A percentile compares a stretch with the other conserved stretches of the same genome.
Conservation (phyloP, 2,888 invertebrate species). For the Mylabris sibirica region DNA sequence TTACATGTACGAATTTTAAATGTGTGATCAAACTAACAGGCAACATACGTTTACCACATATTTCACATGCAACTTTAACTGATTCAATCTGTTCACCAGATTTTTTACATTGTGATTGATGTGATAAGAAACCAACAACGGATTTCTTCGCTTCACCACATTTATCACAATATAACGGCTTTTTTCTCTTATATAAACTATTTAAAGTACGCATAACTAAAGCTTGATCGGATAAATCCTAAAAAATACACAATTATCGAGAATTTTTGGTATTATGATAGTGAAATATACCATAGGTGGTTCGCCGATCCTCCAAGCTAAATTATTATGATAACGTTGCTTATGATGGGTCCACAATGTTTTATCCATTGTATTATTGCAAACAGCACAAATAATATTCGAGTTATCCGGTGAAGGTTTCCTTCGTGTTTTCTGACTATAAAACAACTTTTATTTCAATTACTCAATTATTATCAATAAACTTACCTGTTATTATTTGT, state of each 20-base stretch:
- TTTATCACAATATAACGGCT: constrained; percentile 64
- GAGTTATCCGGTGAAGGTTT: neutral
- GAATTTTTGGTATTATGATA: neutral
- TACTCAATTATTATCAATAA: neutral
- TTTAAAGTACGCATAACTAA: constrained; percentile 62
- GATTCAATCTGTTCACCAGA: constrained; percentile 63
- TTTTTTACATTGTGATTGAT: constrained; percentile 69
- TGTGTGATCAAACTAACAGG: constrained; percentile 69
- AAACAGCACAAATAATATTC: constrained; percentile 61
- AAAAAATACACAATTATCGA: constrained; percentile 23
- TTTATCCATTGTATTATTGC: constrained; percentile 58
- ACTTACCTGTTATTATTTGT: neutral
- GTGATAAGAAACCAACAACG: constrained; percentile 68
- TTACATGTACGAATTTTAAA: constrained; percentile 61
- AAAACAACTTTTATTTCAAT: neutral
- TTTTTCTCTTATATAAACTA: constrained; percentile 59
- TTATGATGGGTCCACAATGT: constrained; percentile 64
- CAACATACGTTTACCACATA: constrained; percentile 65
- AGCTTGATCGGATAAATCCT: constrained; percentile 65
- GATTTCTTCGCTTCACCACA: constrained; percentile 65
- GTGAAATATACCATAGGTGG: constrained; percentile 65
- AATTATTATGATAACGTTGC: constrained; percentile 64
- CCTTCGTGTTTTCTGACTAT: constrained; percentile 11
- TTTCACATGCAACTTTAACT: constrained; percentile 63
- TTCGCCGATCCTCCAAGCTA: constrained; percentile 67